These are phyloP conservation scores for Heterochromis multidens DNA, from an alignment of 2,113 vertebrate genomes.

Conservation along the genomic window DNA sequence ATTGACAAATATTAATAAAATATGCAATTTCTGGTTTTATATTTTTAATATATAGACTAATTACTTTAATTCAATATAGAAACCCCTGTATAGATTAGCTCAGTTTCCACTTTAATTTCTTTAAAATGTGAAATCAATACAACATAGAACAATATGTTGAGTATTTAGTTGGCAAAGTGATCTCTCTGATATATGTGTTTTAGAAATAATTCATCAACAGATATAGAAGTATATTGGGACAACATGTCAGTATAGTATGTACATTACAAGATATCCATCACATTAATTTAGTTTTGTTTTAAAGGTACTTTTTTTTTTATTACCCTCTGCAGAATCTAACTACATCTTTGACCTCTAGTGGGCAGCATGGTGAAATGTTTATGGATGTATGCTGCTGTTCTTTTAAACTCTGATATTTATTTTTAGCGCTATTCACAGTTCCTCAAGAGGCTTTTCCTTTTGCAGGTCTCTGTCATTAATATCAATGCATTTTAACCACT, in stretches of 20 bases:
- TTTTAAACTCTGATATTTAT: background rate
- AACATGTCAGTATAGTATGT: background rate
- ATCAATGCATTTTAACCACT: background rate
- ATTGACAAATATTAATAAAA: constrained; percentile 66
- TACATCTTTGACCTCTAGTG: background rate
- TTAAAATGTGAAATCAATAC: background rate
- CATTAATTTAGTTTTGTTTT: background rate
- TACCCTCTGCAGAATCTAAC: background rate
- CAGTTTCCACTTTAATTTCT: background rate
- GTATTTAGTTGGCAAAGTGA: constrained; percentile 3
- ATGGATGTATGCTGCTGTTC: background rate
- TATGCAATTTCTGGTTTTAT: constrained; percentile 42
- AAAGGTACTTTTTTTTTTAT: background rate
- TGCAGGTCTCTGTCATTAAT: background rate
- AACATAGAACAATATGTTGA: background rate
- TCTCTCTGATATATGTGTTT: background rate
- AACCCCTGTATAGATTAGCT: background rate
- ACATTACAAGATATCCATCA: background rate
- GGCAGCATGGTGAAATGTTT: background rate
- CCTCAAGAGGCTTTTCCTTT: background rate
- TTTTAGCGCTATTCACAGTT: background rate
- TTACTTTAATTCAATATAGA: constrained; percentile 39
- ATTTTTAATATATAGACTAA: constrained; percentile 55
- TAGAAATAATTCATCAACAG: background rate
- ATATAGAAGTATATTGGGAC: background rate